phyloP scores from a whole-genome alignment of 2,888 invertebrate species.

The Monopis laevigella region DNA sequence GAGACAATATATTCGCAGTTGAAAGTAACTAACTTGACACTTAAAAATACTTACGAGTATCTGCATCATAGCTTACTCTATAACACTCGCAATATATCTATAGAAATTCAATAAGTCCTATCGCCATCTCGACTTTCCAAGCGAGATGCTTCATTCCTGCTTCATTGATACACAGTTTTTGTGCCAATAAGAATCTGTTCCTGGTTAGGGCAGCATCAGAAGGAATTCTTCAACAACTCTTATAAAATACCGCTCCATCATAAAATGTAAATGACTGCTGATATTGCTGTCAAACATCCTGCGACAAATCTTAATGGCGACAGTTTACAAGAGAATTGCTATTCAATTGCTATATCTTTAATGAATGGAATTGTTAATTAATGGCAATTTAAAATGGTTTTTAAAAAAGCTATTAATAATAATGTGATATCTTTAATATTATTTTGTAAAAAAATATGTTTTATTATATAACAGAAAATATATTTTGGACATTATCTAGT shows the following conservation, averaged over 20 bases:
- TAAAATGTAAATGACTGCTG: conserved; percentile 50
- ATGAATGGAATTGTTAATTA: too few relatives aligned
- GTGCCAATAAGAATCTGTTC: conserved; percentile 51
- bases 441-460: not conserved
- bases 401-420: not conserved
- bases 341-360: too few relatives aligned
- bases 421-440: not conserved
- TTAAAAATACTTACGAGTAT: too few relatives aligned
- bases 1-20: too few relatives aligned
- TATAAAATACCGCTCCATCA: conserved; percentile 47
- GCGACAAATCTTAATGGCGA: conserved; percentile 28
- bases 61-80: too few relatives aligned
- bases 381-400: not conserved
- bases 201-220: conserved; percentile 35
- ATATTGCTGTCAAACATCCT: conserved; percentile 42
- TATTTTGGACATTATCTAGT: too few relatives aligned
- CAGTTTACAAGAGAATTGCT: not conserved
- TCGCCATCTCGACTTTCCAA: conserved; percentile 35
- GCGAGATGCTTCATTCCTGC: conserved; percentile 24
- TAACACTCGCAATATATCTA: too few relatives aligned
- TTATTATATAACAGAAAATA: not conserved
- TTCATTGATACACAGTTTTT: conserved; percentile 34
- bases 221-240: conserved; percentile 2
- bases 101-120: conserved; percentile 1
- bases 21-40: too few relatives aligned